A percentile compares a stretch with the other conserved stretches of the same genome.
Conservation (phyloP, 2,113 vertebrate genomes). For the Puma concolor region DNA sequence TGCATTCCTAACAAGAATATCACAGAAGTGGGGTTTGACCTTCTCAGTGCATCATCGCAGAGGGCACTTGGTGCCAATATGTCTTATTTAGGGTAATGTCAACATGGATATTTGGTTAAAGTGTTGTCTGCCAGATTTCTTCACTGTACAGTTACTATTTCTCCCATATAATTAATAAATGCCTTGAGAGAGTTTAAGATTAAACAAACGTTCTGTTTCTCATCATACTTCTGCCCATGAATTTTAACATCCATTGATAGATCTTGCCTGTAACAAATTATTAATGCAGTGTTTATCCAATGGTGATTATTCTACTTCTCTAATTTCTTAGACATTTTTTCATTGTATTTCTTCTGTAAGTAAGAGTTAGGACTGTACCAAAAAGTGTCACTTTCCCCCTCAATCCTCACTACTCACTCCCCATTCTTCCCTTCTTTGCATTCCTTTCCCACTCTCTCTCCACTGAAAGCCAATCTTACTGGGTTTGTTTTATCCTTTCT, state of each 20-base stretch:
- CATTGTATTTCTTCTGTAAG: not conserved
- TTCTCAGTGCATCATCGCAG: not conserved
- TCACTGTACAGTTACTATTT: not conserved
- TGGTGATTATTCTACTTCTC: not conserved
- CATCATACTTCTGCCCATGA: not conserved
- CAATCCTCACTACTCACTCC: not conserved
- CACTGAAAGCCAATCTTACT: not conserved
- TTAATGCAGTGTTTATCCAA: not conserved
- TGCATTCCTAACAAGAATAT: not conserved
- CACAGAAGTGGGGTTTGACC: not conserved
- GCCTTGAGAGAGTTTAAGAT: not conserved
- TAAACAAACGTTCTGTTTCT: not conserved
- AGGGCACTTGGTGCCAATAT: accelerated
- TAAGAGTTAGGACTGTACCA: not conserved
- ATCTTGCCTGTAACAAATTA: not conserved
- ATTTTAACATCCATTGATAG: not conserved
- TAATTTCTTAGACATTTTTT: not conserved
- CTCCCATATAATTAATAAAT: not conserved
- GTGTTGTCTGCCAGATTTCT: not conserved
- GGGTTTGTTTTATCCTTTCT: not conserved
- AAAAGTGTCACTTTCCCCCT: not conserved
- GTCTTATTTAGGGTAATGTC: not conserved
- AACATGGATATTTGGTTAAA: not conserved
- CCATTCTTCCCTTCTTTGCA: not conserved
- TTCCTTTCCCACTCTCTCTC: not conserved